Conservation (phyloP, 2,113 vertebrate species). For the Epinephelus moara region DNA sequence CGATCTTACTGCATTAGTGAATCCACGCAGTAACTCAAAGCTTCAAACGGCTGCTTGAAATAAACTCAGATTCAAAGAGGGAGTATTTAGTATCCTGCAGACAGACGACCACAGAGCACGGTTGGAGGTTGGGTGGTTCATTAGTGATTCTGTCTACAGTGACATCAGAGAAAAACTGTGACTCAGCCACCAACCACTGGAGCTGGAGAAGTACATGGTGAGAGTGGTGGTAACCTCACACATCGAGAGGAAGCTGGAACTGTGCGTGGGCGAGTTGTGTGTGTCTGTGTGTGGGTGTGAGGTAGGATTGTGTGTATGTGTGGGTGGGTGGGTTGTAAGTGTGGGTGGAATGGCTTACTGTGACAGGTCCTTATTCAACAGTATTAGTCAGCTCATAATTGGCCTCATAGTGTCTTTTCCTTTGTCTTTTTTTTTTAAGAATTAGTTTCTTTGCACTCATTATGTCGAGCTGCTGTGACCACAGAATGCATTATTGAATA, state of each 20-base stretch:
- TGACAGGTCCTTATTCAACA: slow-evolving; percentile 28
- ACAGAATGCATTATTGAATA: slow-evolving; percentile 6
- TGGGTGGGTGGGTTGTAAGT: not conserved
- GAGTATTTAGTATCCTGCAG: not conserved
- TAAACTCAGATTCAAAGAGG: not conserved
- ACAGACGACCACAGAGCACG: not conserved
- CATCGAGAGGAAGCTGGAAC: slow-evolving; percentile 13
- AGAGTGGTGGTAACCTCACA: slow-evolving; percentile 20
- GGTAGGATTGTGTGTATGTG: not conserved
- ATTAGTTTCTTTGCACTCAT: not conserved
- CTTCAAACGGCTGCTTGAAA: not conserved
- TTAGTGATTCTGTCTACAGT: slow-evolving; percentile 61
- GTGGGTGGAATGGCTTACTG: not conserved
- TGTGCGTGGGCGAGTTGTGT: slow-evolving; percentile 18
- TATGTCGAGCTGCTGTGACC: not conserved
- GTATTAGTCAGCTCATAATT: slow-evolving; percentile 32
- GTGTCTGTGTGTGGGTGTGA: slow-evolving; percentile 13
- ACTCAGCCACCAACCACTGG: slow-evolving; percentile 54
- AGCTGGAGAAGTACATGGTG: slow-evolving; percentile 48
- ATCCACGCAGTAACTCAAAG: slow-evolving; percentile 3
- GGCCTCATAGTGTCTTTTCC: slow-evolving; percentile 6
- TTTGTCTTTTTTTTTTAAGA: not conserved
- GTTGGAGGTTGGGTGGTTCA: slow-evolving; percentile 30
- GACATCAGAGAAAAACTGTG: slow-evolving; percentile 63
- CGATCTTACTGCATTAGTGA: not conserved